These are phyloP conservation scores for Forpus xanthops DNA, from an alignment of 2,797 vertebrate species.

Conservation along the genomic window DNA sequence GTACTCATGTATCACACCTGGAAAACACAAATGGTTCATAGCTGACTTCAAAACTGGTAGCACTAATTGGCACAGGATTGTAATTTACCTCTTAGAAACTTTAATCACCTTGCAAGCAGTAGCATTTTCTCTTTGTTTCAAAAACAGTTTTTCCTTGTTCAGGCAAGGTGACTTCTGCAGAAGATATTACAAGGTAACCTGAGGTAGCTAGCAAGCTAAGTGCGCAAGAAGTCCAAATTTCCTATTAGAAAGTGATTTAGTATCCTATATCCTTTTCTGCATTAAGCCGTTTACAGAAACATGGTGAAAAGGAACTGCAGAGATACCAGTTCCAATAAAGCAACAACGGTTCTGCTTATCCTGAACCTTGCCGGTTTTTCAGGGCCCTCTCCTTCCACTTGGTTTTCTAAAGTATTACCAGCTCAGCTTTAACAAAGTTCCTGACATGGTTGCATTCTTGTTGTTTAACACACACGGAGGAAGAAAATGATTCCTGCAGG, in stretches of 20 bases:
- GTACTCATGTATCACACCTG: neutral
- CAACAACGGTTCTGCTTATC: neutral
- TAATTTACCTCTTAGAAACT: neutral
- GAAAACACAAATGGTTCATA: neutral
- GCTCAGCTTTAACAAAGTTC: neutral
- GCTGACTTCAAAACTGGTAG: neutral
- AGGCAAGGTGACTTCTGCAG: neutral
- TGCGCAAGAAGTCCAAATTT: neutral
- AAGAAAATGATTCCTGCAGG: neutral
- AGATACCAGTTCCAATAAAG: neutral
- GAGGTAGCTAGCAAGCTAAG: neutral
- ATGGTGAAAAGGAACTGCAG: neutral
- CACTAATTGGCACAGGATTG: neutral
- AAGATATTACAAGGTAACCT: neutral
- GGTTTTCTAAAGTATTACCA: neutral
- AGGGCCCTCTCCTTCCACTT: neutral
- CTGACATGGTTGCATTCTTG: neutral
- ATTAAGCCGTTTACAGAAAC: neutral
- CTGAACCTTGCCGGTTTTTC: neutral
- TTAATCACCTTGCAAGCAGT: neutral
- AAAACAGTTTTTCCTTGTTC: neutral
- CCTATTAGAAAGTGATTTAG: neutral
- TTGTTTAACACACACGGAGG: neutral
- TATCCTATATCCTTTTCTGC: neutral
- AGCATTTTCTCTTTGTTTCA: neutral